These are phyloP conservation scores for Scomber japonicus DNA, from an alignment of 2,113 vertebrate genomes.

Conservation along the genomic window DNA sequence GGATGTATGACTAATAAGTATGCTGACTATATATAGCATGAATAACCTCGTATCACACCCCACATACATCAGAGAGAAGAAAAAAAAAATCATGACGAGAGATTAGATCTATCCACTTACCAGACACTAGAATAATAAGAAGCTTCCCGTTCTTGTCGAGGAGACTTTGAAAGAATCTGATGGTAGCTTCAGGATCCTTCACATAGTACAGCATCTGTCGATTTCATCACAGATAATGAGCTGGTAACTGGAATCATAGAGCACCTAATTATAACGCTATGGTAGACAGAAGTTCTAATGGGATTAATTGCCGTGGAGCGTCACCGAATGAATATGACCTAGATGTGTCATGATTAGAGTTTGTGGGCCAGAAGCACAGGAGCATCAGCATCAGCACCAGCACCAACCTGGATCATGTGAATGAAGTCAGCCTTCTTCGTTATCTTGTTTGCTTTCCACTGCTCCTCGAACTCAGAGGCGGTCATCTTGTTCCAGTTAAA, in stretches of 20 bases:
- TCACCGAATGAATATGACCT: constrained; percentile 46
- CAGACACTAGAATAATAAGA: constrained; percentile 91
- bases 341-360: constrained; percentile 59
- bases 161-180: constrained; percentile 90
- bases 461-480: constrained; percentile 89
- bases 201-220: constrained; percentile 92
- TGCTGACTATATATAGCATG: neutral
- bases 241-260: constrained; percentile 46
- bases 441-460: constrained; percentile 83
- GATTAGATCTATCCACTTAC: constrained; percentile 79
- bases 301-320: constrained; percentile 54
- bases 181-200: constrained; percentile 86
- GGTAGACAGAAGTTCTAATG: constrained; percentile 60
- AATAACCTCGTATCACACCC: neutral
- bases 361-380: no score
- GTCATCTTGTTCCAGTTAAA: constrained; percentile 93
- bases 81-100: neutral
- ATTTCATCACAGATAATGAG: constrained; percentile 64
- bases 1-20: neutral
- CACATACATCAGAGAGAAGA: neutral
- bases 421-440: constrained; percentile 92
- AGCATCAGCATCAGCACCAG: neutral
- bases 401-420: constrained; percentile 94
- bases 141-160: constrained; percentile 88
- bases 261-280: constrained; percentile 46